Evolutionary conservation across 2,888 invertebrate species (phyloP).

Genomic region (Tanypteryx hageni): DNA sequence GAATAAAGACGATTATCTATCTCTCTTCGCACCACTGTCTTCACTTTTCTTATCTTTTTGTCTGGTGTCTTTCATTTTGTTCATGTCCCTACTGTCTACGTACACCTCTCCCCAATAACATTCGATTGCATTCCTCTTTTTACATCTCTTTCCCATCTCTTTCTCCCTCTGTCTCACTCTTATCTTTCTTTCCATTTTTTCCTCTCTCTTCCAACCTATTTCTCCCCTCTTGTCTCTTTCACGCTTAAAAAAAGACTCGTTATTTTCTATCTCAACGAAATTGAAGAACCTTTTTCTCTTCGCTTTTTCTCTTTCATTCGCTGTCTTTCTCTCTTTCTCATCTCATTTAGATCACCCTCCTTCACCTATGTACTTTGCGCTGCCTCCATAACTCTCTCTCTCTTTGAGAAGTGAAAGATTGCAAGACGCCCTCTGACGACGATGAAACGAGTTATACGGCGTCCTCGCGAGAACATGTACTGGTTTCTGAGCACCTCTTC

Average conservation of each 20-base stretch:
- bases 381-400: not conserved
- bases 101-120: not conserved
- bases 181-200: not conserved
- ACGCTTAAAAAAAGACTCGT: not conserved
- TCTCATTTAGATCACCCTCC: not conserved
- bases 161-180: not conserved
- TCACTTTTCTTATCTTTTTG: not conserved
- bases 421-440: too few relatives aligned
- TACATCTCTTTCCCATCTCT: not conserved
- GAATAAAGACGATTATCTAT: too few relatives aligned
- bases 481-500: not conserved
- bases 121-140: not conserved
- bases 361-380: not conserved
- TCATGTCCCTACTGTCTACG: not conserved
- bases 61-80: not conserved
- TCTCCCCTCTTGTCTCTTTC: not conserved
- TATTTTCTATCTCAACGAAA: not conserved
- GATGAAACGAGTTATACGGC: too few relatives aligned
- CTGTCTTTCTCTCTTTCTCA: not conserved
- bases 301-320: too few relatives aligned
- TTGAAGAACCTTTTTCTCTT: not conserved
- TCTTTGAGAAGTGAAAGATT: not conserved
- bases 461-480: not conserved
- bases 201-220: not conserved
- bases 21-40: not conserved